Evolutionary conservation across 2,113 vertebrate species (phyloP).

Genomic region (Sylvilagus bachmani): DNA sequence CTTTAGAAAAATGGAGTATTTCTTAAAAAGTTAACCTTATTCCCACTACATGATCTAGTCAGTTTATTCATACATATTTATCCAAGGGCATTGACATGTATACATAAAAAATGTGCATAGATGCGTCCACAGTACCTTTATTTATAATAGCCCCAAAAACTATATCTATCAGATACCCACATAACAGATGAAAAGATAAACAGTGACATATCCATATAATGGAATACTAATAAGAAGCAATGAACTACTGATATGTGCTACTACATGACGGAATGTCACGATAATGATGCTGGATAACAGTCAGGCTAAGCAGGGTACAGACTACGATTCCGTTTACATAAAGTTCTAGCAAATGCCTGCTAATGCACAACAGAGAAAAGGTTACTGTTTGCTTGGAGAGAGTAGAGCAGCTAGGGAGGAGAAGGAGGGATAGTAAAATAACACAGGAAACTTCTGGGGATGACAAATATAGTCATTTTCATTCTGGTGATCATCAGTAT

Average conservation of each 20-base stretch:
- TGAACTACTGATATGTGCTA: background rate
- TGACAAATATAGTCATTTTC: background rate
- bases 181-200: background rate
- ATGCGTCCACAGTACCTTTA: background rate
- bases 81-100: background rate
- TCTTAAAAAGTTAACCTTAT: background rate
- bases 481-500: background rate
- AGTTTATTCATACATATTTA: background rate
- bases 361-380: background rate
- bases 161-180: background rate
- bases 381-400: background rate
- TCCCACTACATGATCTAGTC: background rate
- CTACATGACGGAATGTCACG: background rate
- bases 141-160: too few relatives aligned
- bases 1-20: background rate
- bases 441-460: background rate
- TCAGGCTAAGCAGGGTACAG: background rate
- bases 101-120: background rate
- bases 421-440: background rate
- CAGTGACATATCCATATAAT: background rate
- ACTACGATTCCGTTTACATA: background rate
- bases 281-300: background rate
- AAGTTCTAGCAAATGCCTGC: background rate
- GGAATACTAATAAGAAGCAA: too few relatives aligned
- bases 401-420: background rate